Base-by-base conservation (phyloP, 2,113 vertebrate species). In the Crotalus viridis region DNA sequence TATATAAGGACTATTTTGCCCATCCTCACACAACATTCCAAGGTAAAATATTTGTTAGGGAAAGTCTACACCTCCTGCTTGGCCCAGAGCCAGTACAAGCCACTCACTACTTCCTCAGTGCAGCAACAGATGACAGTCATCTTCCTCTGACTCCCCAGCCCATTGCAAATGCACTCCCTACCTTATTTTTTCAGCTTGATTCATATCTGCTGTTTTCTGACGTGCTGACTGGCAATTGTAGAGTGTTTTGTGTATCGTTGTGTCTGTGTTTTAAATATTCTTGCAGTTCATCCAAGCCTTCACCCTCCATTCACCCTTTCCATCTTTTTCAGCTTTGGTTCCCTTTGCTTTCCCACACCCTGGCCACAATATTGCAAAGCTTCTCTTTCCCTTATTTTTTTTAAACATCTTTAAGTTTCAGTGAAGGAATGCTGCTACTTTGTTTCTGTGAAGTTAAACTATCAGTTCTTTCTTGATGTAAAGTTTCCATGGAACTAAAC, bases 341-440 rank as follows among this genome's bases (percentile, higher is more conserved):
- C 2, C 69, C 33, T 33, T 12, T 69, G 28, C 12, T 69, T 69
- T 69, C 3, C 24, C 59, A 74, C 13, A 33, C n/a, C 64, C 69
- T 39, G n/a, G 15, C n/a, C 33, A 43, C 3, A 0, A 39, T 19
- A 81, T 39, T 81, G 64, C 64, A 69, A 69, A 69, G 5, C 28
- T 12, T 26, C 5, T 61, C 1, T 0, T 7, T 6, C 24, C 9
- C 8, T 2, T 0, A 1, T 1, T 1, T 4, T 28, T 64, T 64
- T 64, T 5, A 13, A 64, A 69, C 12, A n/a, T 69, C 26, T 69
- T 69, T n/a, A 69, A 69, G 12, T 69, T 69, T 69, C 64, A n/a
- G 15, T 69, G 28, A 69, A n/a, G 64, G 64, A 69, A 69, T 69
- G 64, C 64, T 69, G 28, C 64, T 69, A n/a, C 28, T 69, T 33